These are phyloP conservation scores for Trichoplax adhaerens DNA, from an alignment of 37 sponge, comb jelly and placozoan species.

Conservation along the genomic window DNA sequence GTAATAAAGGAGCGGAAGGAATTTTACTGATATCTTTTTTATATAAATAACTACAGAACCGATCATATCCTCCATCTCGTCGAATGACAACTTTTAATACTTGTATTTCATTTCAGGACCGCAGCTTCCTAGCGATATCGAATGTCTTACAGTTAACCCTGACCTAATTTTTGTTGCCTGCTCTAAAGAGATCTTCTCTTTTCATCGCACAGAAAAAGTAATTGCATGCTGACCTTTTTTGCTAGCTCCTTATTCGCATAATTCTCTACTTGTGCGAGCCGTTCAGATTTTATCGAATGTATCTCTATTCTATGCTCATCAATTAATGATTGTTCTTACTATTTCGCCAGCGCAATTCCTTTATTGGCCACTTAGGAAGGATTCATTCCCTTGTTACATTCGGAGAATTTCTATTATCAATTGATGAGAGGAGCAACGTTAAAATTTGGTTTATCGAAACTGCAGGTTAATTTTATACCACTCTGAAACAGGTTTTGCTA, in stretches of 20 bases:
- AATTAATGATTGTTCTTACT: no score
- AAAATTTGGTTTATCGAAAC: slow-evolving; percentile 37
- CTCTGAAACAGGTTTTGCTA: no score
- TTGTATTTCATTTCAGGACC: slow-evolving; percentile 22
- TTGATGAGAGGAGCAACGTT: slow-evolving; percentile 41
- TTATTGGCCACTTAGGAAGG: slow-evolving; percentile 29
- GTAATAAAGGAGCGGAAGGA: slow-evolving; percentile 3
- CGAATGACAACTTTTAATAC: slow-evolving; percentile 36
- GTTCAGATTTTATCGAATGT: no score
- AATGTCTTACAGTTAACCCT: no score
- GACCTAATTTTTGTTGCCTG: no score
- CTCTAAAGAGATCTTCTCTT: no score
- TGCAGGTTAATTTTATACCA: slow-evolving; percentile 14
- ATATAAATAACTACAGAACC: neutral
- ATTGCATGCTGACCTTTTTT: neutral
- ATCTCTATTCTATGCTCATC: no score
- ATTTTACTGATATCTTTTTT: neutral
- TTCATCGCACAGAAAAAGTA: neutral
- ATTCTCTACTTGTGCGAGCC: no score
- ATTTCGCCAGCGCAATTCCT: neutral
- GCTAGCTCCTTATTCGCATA: no score
- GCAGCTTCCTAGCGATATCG: slow-evolving; percentile 12
- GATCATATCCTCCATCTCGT: slow-evolving; percentile 14
- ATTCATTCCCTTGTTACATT: slow-evolving; percentile 45
- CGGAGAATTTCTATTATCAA: slow-evolving; percentile 63